phyloP scores from a whole-genome alignment of 2,113 vertebrate genomes.

The Mellivora capensis region DNA sequence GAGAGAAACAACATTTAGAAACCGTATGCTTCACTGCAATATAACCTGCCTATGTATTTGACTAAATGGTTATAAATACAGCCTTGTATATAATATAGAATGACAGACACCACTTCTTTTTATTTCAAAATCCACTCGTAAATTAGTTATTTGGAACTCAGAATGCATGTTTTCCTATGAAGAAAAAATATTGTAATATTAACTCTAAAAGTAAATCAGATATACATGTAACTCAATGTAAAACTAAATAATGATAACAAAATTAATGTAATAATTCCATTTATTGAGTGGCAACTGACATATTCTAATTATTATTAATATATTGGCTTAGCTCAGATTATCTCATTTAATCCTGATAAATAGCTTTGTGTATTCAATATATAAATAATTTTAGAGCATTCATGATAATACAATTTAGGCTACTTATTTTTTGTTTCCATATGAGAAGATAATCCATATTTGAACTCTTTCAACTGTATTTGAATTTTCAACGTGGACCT shows the following conservation, averaged over 20 bases:
- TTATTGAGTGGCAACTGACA: background rate
- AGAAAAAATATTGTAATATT: background rate
- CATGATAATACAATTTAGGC: background rate
- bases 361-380: background rate
- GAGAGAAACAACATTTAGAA: background rate
- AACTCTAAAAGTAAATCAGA: background rate
- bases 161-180: background rate
- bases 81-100: background rate
- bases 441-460: background rate
- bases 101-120: background rate
- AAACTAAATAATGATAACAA: background rate
- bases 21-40: background rate
- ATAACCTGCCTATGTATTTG: background rate
- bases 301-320: background rate
- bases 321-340: background rate
- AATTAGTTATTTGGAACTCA: background rate
- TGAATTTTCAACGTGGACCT: background rate
- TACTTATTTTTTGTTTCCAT: background rate
- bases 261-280: background rate
- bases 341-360: background rate
- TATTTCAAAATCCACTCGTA: background rate
- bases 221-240: background rate
- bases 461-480: background rate
- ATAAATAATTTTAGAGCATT: background rate
- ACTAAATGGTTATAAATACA: background rate